Base-by-base conservation (phyloP, 64 coral and sea anemone species). In the Actinia tenebrosa region DNA sequence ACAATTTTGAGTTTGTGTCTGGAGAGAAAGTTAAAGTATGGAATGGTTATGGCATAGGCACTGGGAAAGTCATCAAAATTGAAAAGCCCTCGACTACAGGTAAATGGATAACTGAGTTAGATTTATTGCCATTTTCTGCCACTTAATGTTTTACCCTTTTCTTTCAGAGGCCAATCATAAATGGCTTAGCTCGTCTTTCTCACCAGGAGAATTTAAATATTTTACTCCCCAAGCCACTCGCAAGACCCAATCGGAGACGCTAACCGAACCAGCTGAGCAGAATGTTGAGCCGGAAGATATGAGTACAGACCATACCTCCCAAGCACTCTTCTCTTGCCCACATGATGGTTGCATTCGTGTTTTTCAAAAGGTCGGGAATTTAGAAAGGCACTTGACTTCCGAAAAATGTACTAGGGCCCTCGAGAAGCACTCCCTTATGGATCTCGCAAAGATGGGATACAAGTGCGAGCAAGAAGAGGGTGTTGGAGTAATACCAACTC, bases 361-460 rank as follows among this genome's bases (percentile, higher is more conserved):
- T 16, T 93, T 89, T 45, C 83, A 85, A 30, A 45, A 77, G 25
- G 25, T 60, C 20, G 86, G 53, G 0, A 60, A 45, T 37, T 72
- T 89, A 10, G 82, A 93, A 89, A 86, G 53, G 45, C 92, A 94
- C 60, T 22, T 90, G 18, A 50, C 60, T 3, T 82, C 79, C 23
- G 92, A 89, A 16, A 94, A 26, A 86, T 89, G 84, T 23, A 60
- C 77, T 1, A 82, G 16, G 5, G 25, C 87, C 18, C 79, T 94
- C 8, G 88, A 94, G 79, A 86, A 84, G 54, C 83, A 75, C 20
- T 87, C 92, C 19, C 44, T 94, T 22, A 22, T 94, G 18, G 84
- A 94, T 77, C 71, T 86, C 17, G 87, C 83, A 13, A 89, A 85
- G 78, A 84, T 78, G 6, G 71, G 79, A n/a, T 91, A 91, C 61